Evolutionary conservation across 2,113 vertebrate genomes (phyloP), one percentile per base, ranked within the genome.

Genomic region (Mirza zaza): DNA sequence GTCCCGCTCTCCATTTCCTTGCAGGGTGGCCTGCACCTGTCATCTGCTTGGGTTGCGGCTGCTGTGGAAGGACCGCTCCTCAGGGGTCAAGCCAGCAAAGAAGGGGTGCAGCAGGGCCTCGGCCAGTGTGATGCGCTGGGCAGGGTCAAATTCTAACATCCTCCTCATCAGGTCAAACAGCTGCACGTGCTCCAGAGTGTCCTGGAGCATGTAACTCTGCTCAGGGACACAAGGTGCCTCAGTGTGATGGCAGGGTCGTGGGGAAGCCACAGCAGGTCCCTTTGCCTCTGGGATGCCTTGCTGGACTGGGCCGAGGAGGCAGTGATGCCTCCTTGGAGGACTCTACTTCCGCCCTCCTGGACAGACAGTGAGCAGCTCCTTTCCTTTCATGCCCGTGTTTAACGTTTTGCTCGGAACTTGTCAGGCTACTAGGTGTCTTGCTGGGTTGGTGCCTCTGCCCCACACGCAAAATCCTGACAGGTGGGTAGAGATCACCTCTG

Each of bases 61-160:
- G 45, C 96, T 36, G 1, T 98, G 98, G 3, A 98, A 98, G 45
- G 97, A 98, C 87, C 98, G 94, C 70, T 99, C 99, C 97, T 99
- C 99, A 0, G 99, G 97, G 0, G 98, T 98, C 75, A 99, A 98
- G 81, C 98, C 98, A 0, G 97, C 97, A 17, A 99, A 99, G 98
- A 99, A 99, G 0, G 99, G 99, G 87, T 99, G 99, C 68, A 98
- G 97, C 9, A 99, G 98, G 2, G 99, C 99, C 95, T 99, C 99
- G 0, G 99, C 99, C 97, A 99, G 97, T 48, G 99, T 99, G 97
- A 99, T 99, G 81, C 99, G 98, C 91, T 98, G 99, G 0, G 98
- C 98, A 55, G 99, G 99, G 97, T 99, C 99, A 0, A 99, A 99
- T 29, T 99, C 99, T 98, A 99, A 94, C 99, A 99, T 99, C 98